Base-by-base conservation (phyloP, 1,140 invertebrate species). In the Proctacanthus coquilletti region DNA sequence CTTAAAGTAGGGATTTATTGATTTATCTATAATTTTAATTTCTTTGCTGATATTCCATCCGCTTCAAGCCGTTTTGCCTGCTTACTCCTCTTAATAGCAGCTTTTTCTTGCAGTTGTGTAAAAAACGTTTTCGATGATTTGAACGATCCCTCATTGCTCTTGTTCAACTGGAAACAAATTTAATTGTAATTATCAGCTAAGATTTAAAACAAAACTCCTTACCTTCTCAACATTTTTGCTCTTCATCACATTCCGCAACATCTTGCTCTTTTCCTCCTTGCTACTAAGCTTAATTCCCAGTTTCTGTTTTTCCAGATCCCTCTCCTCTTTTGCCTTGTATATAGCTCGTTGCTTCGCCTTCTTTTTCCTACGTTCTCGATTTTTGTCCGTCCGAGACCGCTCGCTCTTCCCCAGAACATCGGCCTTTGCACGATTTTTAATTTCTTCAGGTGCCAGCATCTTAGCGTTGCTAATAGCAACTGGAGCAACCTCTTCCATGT, bases 401-500 rank as follows among this genome's bases (percentile, higher is more conserved):
- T 97, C 92, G 19, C 72, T 68, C 60, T 79, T 77, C 21, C 80
- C 83, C 46, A 86, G 75, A 1, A 85, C 38, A 34, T 84, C 77
- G 32, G 81, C 81, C 51, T 77, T 83, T n/a, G 62, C 56, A 65
- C 84, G 87, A 18, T 60, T 67, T 64, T 81, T 74, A 11, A 98
- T 66, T 75, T 98, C 94, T 64, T 97, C 87, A 3, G 95, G 94
- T 15, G 95, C 93, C 29, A 98, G 62, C 14, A 95, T 60, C 1
- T 76, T 70, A 10, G 80, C 83, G 66, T 94, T 85, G 52, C 77
- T 88, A 1, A 80, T 74, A 17, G 77, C 75, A 2, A 85, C 68
- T 20, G 92, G 93, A 3, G 85, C 86, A n/a, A 94, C 86, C 66
- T 98, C 93, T 66, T 98, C 95, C 73, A 96, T 86, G 19, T 64